Evolutionary conservation across 2,797 vertebrate genomes (phyloP).

Genomic region (Macropus fuliginosus): DNA sequence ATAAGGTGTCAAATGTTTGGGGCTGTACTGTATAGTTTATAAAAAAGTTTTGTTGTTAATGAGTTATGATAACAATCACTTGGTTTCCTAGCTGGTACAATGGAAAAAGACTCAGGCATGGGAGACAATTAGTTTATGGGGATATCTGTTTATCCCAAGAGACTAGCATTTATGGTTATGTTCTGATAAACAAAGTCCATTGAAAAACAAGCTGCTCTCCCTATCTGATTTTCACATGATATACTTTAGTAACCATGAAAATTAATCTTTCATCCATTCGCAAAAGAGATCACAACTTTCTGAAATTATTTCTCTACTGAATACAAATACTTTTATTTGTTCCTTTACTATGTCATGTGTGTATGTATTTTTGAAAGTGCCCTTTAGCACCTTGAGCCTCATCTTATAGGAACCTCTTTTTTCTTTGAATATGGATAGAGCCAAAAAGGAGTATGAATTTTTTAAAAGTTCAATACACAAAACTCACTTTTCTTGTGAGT

Average conservation of each 20-base stretch:
- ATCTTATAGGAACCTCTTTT: too few species aligned
- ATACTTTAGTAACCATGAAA: background rate
- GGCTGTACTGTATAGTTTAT: background rate
- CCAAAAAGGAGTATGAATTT: too few species aligned
- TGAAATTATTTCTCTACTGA: background rate
- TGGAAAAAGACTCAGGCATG: background rate
- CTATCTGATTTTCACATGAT: background rate
- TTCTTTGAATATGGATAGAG: too few species aligned
- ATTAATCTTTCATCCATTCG: background rate
- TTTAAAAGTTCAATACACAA: background rate
- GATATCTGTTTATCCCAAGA: background rate
- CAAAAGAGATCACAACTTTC: background rate
- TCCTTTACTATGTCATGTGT: background rate
- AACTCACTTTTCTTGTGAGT: background rate
- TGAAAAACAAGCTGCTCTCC: background rate
- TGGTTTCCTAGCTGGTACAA: background rate
- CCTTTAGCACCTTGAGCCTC: background rate
- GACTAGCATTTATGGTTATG: background rate
- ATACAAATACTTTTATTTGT: background rate
- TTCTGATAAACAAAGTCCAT: background rate
- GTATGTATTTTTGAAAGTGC: background rate
- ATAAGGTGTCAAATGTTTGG: background rate
- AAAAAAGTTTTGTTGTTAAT: background rate
- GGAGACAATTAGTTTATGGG: background rate
- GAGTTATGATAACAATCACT: background rate